These are phyloP conservation scores for Papilio xuthus DNA, from an alignment of 1,140 invertebrate genomes.

Conservation along the genomic window DNA sequence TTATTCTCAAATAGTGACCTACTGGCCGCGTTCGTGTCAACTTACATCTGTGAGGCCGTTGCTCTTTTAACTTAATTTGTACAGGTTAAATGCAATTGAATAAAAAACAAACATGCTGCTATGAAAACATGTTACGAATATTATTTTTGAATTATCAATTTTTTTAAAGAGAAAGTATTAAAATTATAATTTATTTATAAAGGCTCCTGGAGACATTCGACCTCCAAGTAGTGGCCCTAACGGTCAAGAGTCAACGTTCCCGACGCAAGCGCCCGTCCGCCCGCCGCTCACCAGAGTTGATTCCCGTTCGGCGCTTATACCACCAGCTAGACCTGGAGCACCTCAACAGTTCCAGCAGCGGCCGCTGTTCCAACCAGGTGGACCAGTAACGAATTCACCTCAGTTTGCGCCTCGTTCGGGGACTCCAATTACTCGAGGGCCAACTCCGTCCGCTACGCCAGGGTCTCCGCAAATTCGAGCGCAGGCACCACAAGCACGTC, in stretches of 20 bases:
- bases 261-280: conserved; percentile 53
- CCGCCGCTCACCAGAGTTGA: conserved; percentile 77
- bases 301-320: conserved; percentile 69
- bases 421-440: conserved; percentile 53
- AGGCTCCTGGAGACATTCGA: conserved; percentile 67
- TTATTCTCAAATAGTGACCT: conserved; percentile 54
- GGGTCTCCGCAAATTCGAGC: conserved; percentile 59
- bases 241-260: conserved; percentile 48
- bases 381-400: conserved; percentile 65
- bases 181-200: conserved; percentile 48
- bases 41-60: conserved; percentile 51
- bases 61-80: conserved; percentile 45
- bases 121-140: background rate
- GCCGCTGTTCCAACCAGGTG: conserved; percentile 76
- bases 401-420: conserved; percentile 61
- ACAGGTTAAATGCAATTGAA: conserved; percentile 40
- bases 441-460: conserved; percentile 53
- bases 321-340: conserved; percentile 58
- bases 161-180: background rate
- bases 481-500: conserved; percentile 58
- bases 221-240: conserved; percentile 55
- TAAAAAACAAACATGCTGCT: conserved; percentile 9
- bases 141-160: background rate
- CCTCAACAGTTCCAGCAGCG: conserved; percentile 64
- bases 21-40: conserved; percentile 69